Base-by-base conservation (phyloP, 2,797 vertebrate genomes). In the Limnodromus scolopaceus region DNA sequence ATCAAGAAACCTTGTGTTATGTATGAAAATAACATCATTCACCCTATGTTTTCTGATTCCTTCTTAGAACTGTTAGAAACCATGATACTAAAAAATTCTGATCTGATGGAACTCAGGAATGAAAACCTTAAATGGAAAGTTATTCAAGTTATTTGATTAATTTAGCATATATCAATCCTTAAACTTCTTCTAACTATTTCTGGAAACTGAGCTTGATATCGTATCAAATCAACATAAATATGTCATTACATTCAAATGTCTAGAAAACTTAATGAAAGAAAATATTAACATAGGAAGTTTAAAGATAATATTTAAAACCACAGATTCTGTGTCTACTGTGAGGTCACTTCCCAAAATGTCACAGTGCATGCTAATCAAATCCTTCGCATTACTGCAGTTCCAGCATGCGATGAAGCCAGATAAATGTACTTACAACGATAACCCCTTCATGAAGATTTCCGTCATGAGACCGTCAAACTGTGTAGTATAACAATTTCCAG, bases 51-150 rank as follows among this genome's bases (percentile, higher is more conserved):
- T 83, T 74, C 53, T 18, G 30, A 76, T 84, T 90, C 30, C 49
- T 58, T 49, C 65, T 75, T 57, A 57, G 28, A 66, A 49, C 16
- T 71, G 30, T 45, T 65, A 87, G 45, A 92, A 84, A 70, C 8
- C 38, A 53, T 14, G 20, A n/a, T 10, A 82, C 22, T 46, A 16
- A 70, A 90, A 81, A 84, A 54, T 27, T 88, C 32, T 83, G 25
- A 80, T 84, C 54, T 54, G n/a, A 81, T 36, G 22, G 51, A 80
- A 77, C 30, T 57, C 16, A 20, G 43, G 54, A 93, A 87, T n/a
- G 12, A 92, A 96, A 94, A 79, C 70, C 70, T 89, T 93, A 94
- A 84, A 93, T 79, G 66, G 83, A 79, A 96, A 96, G 84, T 75
- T 92, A 93, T 89, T 75, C 39, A 76, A 77, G 57, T 60, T 80